These are phyloP conservation scores for Tetropium fuscum DNA, from an alignment of 2,888 invertebrate genomes.

Conservation along the genomic window DNA sequence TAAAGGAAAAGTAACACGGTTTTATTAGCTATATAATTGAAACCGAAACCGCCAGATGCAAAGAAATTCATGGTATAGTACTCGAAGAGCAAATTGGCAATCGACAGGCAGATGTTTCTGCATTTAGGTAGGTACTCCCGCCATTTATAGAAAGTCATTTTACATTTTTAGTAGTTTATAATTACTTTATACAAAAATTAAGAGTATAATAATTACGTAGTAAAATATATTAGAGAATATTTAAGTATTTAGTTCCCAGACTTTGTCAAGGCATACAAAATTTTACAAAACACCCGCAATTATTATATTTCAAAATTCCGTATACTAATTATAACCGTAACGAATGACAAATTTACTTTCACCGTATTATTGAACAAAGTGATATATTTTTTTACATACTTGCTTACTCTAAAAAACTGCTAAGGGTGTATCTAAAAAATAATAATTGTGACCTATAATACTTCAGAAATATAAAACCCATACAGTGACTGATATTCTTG, in stretches of 20 bases:
- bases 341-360: background rate
- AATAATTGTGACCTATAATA: no score
- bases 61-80: slow-evolving; percentile 19
- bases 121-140: slow-evolving; percentile 21
- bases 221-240: no score
- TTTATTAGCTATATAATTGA: background rate
- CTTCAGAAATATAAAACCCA: no score
- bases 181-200: background rate
- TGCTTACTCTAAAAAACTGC: no score
- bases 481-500: no score
- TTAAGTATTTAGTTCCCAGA: no score
- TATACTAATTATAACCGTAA: background rate
- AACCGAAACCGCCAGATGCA: slow-evolving; percentile 21
- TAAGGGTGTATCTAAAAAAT: no score
- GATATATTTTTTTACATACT: no score
- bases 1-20: background rate
- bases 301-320: no score
- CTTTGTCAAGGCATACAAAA: no score
- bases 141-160: slow-evolving; percentile 33
- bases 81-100: slow-evolving; percentile 22
- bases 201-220: background rate
- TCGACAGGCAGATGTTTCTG: slow-evolving; percentile 33
- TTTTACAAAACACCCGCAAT: no score
- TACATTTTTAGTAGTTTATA: slow-evolving; percentile 19
- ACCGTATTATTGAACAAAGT: slow-evolving; percentile 1